These are phyloP conservation scores for Diogma glabrata DNA, from an alignment of 2,888 invertebrate species.

Conservation along the genomic window DNA sequence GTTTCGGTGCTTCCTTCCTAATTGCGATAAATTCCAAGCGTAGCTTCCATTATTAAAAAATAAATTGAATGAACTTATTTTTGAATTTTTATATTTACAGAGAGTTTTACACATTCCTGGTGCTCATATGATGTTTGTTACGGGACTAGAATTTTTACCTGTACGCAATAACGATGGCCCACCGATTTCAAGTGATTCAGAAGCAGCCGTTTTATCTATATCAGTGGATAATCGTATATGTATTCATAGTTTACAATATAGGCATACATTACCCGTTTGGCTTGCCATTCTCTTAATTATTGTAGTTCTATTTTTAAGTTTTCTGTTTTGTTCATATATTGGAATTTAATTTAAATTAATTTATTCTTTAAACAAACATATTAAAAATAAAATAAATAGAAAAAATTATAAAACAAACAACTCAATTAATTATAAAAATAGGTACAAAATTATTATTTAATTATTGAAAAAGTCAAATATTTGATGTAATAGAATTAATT, in stretches of 20 bases:
- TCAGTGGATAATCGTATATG: conserved; percentile 91
- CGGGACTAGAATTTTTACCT: conserved; percentile 88
- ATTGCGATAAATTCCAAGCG: no score
- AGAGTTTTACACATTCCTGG: conserved; percentile 68
- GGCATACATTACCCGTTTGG: conserved; percentile 71
- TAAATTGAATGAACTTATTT: no score
- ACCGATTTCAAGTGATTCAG: conserved; percentile 58
- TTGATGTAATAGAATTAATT: no score
- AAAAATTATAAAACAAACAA: no score
- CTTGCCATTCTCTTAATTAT: conserved; percentile 63
- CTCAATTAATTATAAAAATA: no score
- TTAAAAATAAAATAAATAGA: no score
- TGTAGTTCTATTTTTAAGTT: conserved; percentile 63
- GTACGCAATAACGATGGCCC: conserved; percentile 54
- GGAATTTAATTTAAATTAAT: conserved; percentile 44
- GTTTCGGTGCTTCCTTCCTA: no score
- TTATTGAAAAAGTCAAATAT: no score
- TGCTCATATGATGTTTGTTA: conserved; percentile 95
- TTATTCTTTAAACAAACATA: no score
- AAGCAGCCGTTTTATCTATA: conserved; percentile 85
- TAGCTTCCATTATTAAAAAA: no score
- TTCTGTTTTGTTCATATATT: conserved; percentile 71
- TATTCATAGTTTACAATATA: conserved; percentile 72
- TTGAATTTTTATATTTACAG: conserved; percentile 37
- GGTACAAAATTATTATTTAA: no score